Percentiles rank a stretch among this genome's conserved stretches.
phyloP scores from a whole-genome alignment of 1,140 invertebrate species.

The Formica selysi region DNA sequence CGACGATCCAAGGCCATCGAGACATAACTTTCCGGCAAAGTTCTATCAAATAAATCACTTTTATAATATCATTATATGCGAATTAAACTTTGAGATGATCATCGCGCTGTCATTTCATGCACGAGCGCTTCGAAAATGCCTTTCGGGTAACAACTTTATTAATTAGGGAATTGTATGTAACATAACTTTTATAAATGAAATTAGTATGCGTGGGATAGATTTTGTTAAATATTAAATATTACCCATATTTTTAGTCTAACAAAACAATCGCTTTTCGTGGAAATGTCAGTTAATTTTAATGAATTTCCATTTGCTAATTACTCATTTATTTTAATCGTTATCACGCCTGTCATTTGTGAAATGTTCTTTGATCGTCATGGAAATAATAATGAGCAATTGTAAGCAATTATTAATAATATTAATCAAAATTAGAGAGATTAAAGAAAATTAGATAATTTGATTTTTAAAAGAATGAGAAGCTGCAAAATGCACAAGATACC shows the following conservation, averaged over 20 bases:
- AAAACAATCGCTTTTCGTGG: background rate
- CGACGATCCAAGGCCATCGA: slow-evolving; percentile 23
- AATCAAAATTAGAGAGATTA: too few species aligned
- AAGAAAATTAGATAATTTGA: background rate
- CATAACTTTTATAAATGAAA: background rate
- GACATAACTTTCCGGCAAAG: slow-evolving; percentile 21
- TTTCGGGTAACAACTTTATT: slow-evolving; percentile 29
- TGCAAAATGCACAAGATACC: background rate
- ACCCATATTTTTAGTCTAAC: background rate
- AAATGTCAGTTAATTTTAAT: background rate
- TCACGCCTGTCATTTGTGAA: slow-evolving; percentile 6
- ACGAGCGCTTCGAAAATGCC: background rate
- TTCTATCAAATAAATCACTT: slow-evolving; percentile 28
- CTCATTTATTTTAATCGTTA: background rate
- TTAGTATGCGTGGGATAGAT: background rate
- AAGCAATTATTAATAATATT: slow-evolving; percentile 4
- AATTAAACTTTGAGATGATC: slow-evolving; percentile 43
- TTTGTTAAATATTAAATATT: background rate
- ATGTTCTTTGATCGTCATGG: background rate
- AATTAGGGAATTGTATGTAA: background rate
- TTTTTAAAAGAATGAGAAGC: background rate
- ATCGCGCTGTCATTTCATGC: slow-evolving; percentile 24
- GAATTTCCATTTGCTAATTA: background rate
- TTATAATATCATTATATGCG: slow-evolving; percentile 41
- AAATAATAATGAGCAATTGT: background rate